phyloP scores from a whole-genome alignment of 2,113 vertebrate genomes.

The Buteo buteo region DNA sequence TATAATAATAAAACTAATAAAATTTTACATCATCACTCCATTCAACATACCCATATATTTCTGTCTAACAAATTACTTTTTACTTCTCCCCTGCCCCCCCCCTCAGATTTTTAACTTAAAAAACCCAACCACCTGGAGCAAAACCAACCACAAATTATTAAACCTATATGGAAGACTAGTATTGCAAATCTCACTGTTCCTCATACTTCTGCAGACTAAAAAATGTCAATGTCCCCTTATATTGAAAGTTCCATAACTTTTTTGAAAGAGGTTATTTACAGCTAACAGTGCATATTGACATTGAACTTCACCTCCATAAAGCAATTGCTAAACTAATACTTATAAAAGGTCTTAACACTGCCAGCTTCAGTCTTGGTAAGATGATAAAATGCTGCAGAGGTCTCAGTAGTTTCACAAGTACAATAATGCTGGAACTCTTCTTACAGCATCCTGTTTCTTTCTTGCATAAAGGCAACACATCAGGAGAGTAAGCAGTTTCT shows the following conservation, averaged over 20 bases:
- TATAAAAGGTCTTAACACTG: background rate
- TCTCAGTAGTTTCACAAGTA: background rate
- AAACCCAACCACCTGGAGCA: fast-evolving
- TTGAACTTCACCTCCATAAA: background rate
- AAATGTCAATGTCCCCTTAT: fast-evolving
- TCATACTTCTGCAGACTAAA: background rate
- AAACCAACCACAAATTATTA: background rate
- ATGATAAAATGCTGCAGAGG: background rate
- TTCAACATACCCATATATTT: background rate
- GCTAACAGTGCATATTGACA: background rate
- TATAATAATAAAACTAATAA: background rate
- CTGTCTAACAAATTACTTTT: background rate
- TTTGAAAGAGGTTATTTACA: background rate
- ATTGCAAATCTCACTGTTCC: background rate
- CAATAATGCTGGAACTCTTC: background rate
- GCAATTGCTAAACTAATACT: background rate
- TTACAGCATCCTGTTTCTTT: background rate
- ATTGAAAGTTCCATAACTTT: background rate
- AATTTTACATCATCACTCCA: background rate
- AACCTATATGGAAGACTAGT: background rate
- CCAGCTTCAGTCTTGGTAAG: background rate
- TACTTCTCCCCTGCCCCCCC: fast-evolving
- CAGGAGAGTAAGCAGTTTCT: background rate
- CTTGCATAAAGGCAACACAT: background rate
- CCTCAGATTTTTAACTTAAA: background rate